Conservation (phyloP, 2,888 invertebrate genomes). For the Rhimphoctona megacephalus region DNA sequence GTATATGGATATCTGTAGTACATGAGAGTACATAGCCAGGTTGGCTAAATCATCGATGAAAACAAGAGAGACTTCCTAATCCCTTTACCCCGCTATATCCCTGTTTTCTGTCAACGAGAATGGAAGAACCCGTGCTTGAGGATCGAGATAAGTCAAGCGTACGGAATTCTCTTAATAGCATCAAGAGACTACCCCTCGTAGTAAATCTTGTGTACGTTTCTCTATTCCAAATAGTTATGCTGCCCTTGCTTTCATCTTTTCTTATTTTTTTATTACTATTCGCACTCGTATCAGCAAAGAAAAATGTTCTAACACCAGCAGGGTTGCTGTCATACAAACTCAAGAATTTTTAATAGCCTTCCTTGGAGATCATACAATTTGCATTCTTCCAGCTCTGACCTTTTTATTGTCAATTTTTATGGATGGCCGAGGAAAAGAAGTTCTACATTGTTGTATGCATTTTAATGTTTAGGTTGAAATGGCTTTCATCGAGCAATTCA, state of each 20-base stretch:
- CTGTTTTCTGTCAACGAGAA: constrained; percentile 58
- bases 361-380: background rate
- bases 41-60: constrained; percentile 53
- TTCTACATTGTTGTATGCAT: background rate
- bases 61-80: constrained; percentile 59
- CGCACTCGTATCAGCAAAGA: too few relatives aligned
- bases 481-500: background rate
- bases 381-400: background rate
- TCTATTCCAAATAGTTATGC: constrained; percentile 18
- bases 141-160: constrained; percentile 41
- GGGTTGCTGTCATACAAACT: background rate
- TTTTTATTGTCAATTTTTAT: background rate
- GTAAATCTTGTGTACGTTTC: constrained; percentile 40
- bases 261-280: background rate
- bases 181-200: constrained; percentile 17
- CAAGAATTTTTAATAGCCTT: constrained; percentile 1
- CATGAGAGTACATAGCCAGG: constrained; percentile 16
- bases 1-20: background rate
- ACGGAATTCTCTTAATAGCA: constrained; percentile 55
- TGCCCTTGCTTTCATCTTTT: background rate
- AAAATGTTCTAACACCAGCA: background rate
- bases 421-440: too few relatives aligned
- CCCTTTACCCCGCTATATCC: constrained; percentile 35
- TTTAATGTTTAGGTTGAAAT: background rate
- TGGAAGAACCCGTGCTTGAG: background rate